phyloP scores from a whole-genome alignment of 2,113 vertebrate species.

The Platanista minor region DNA sequence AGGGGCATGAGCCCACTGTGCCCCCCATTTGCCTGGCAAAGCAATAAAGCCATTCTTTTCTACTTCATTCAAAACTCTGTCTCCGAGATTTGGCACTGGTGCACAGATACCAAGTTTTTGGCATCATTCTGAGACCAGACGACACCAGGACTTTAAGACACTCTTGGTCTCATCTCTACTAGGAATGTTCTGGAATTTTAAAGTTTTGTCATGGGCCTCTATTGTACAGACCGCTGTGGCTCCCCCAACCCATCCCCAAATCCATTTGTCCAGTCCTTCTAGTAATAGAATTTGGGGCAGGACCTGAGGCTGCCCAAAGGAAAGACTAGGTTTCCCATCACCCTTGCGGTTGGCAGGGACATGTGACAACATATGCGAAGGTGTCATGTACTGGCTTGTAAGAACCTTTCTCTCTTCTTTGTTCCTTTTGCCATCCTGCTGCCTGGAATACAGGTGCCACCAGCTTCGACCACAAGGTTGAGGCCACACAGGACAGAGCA shows the following conservation, averaged over 20 bases:
- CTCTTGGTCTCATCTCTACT: not conserved
- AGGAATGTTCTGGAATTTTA: not conserved
- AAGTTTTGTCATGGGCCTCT: not conserved
- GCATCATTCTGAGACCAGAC: not conserved
- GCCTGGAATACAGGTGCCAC: not conserved
- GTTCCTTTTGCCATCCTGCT: not conserved
- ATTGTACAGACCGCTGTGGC: not conserved
- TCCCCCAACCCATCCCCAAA: not conserved
- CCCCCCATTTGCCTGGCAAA: not conserved
- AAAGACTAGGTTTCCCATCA: not conserved
- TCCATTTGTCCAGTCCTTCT: not conserved
- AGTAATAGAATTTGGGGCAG: not conserved
- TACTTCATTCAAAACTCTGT: not conserved
- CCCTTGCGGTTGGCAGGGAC: not conserved
- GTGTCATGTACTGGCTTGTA: not conserved
- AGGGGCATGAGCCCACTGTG: not conserved
- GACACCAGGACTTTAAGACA: not conserved
- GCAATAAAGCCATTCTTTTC: not conserved
- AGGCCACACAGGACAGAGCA: not conserved
- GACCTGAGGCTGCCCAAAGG: not conserved
- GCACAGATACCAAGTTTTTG: not conserved
- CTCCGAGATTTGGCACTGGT: not conserved
- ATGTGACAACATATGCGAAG: rapidly evolving
- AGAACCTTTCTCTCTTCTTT: not conserved
- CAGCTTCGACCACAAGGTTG: not conserved